Evolutionary conservation across 2,113 vertebrate genomes (phyloP).

Genomic region (Pogona vitticeps): DNA sequence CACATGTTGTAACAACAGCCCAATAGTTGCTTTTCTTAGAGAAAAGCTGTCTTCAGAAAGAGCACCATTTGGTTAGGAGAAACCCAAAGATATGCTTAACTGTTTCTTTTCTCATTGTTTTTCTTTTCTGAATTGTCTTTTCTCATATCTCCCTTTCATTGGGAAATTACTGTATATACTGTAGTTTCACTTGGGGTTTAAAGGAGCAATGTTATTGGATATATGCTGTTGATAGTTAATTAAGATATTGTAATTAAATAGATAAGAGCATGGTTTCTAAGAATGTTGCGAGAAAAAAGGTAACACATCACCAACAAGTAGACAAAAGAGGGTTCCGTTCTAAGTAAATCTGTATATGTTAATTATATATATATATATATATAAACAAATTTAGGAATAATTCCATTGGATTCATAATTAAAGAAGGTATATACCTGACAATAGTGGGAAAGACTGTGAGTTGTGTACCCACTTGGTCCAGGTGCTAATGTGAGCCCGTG

Average conservation of each 20-base stretch:
- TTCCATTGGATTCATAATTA: neutral
- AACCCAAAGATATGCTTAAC: no score
- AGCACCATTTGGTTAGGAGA: neutral
- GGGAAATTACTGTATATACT: no score
- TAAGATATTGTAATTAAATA: conserved; percentile 22
- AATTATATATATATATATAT: neutral
- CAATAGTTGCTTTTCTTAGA: neutral
- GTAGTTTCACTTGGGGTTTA: neutral
- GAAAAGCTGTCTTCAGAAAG: neutral
- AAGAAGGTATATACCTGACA: neutral
- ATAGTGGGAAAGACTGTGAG: neutral
- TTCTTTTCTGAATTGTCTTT: neutral
- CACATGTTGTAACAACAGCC: neutral
- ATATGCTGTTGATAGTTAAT: conserved; percentile 7
- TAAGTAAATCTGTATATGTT: neutral
- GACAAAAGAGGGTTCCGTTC: neutral
- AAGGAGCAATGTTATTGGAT: neutral
- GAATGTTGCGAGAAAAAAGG: neutral
- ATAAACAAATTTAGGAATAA: neutral
- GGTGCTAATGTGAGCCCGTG: neutral
- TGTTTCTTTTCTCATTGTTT: no score
- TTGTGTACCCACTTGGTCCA: neutral
- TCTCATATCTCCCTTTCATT: neutral
- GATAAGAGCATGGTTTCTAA: neutral
- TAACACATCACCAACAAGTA: neutral